These are phyloP conservation scores for Aleadryas rufinucha DNA, from an alignment of 2,113 vertebrate species.

Conservation along the genomic window DNA sequence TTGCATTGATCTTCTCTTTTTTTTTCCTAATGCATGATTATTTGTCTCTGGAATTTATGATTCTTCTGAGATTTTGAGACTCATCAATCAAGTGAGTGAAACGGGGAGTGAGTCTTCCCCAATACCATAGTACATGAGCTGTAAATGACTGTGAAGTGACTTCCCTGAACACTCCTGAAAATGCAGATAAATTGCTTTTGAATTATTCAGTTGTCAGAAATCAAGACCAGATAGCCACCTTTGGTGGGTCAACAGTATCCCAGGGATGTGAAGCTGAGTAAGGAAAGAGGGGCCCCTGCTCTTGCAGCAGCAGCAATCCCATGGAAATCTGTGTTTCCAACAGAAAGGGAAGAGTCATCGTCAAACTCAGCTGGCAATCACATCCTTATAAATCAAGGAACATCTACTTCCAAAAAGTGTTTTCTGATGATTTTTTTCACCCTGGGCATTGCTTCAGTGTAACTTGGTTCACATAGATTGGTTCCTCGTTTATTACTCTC, in stretches of 20 bases:
- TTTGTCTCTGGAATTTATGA: constrained; percentile 14
- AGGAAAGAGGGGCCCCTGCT: not conserved
- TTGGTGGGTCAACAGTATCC: not conserved
- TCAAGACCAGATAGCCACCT: not conserved
- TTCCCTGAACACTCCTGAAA: not conserved
- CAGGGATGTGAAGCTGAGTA: not conserved
- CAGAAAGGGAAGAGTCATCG: not conserved
- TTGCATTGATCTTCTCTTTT: not conserved
- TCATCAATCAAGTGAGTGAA: not conserved
- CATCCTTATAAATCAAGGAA: not conserved
- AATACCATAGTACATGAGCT: not conserved
- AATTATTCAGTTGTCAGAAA: not conserved
- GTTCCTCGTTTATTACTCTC: not conserved
- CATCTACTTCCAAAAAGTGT: not conserved
- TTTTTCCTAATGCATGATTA: not conserved
- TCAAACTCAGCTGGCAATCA: no score
- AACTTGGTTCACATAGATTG: not conserved
- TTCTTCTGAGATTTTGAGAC: constrained; percentile 28
- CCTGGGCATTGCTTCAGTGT: not conserved
- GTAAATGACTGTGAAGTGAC: not conserved
- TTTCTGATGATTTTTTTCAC: not conserved
- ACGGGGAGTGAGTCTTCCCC: not conserved
- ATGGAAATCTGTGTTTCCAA: not conserved
- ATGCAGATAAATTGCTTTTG: constrained; percentile 18
- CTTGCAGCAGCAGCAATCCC: not conserved